Evolutionary conservation across 2,113 vertebrate genomes (phyloP).

Genomic region (Bufo bufo): DNA sequence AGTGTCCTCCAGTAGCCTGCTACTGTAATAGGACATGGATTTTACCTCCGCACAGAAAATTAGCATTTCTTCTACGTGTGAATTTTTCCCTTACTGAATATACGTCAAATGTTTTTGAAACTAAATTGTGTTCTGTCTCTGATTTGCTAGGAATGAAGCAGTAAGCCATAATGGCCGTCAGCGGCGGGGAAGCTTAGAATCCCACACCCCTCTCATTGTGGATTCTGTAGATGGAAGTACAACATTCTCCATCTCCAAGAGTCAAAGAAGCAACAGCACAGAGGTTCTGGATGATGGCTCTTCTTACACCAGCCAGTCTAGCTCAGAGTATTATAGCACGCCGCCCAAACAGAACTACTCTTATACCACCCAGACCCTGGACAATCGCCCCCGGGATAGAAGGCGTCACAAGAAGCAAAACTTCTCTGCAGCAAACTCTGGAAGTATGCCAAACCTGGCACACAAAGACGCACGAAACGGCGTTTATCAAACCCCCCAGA

Average conservation of each 20-base stretch:
- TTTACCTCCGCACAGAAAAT: too few species aligned
- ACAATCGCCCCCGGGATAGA: constrained; percentile 78
- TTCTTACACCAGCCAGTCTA: constrained; percentile 96
- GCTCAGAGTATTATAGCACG: constrained; percentile 80
- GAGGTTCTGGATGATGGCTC: constrained; percentile 93
- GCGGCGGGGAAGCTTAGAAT: constrained; percentile 92
- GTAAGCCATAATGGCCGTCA: constrained; percentile 82
- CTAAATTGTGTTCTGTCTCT: background rate
- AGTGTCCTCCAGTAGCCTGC: too few species aligned
- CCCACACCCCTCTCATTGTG: constrained; percentile 80
- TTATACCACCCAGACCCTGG: constrained; percentile 75
- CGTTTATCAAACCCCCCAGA: constrained; percentile 70
- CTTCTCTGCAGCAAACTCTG: constrained; percentile 80
- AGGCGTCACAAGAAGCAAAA: constrained; percentile 83
- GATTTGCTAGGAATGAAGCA: constrained; percentile 65
- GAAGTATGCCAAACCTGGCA: constrained; percentile 96
- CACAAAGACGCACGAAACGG: constrained; percentile 79
- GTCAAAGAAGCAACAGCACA: constrained; percentile 91
- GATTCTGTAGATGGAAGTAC: constrained; percentile 72
- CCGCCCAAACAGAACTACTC: constrained; percentile 69
- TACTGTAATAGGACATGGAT: too few species aligned
- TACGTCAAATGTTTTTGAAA: too few species aligned
- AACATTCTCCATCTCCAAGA: constrained; percentile 71
- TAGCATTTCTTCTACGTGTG: too few species aligned
- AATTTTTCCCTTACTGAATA: too few species aligned